Conservation (phyloP, 2,888 invertebrate genomes). For the Lepidocyrtoides sp. region DNA sequence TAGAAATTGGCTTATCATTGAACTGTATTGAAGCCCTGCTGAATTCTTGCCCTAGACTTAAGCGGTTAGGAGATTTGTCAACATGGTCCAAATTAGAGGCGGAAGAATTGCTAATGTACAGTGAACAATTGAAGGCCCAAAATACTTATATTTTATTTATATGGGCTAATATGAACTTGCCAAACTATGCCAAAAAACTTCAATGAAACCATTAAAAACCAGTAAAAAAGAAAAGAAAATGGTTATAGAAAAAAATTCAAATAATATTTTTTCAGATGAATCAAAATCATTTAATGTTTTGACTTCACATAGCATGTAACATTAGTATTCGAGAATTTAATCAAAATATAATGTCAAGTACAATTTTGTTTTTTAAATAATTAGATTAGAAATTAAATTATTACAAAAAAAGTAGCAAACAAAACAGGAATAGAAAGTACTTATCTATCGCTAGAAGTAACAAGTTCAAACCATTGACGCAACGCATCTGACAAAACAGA, state of each 20-base stretch:
- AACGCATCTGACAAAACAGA: constrained; percentile 97
- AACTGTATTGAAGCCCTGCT: constrained; percentile 56
- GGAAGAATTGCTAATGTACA: constrained; percentile 59
- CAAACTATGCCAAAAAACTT: constrained; percentile 33
- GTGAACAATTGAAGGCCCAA: constrained; percentile 60
- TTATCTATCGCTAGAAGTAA: constrained; percentile 88
- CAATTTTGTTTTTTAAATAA: too few species aligned
- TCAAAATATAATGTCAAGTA: too few species aligned
- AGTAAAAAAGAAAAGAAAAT: not conserved
- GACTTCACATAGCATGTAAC: not conserved
- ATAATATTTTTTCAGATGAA: too few species aligned
- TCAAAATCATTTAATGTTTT: not conserved
- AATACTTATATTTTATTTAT: constrained; percentile 62
- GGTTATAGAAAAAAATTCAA: too few species aligned
- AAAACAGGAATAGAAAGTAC: not conserved
- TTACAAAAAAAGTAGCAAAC: not conserved
- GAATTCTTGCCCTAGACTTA: constrained; percentile 61
- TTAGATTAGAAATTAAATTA: not conserved
- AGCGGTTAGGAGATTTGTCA: constrained; percentile 77
- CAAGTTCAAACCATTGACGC: constrained; percentile 99
- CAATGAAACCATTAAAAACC: constrained; percentile 22
- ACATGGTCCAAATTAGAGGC: constrained; percentile 71
- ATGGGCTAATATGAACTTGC: constrained; percentile 78
- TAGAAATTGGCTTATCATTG: constrained; percentile 49
- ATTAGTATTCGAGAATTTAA: not conserved